phyloP scores from a whole-genome alignment of 2,797 vertebrate species.

The Buceros bicornis region DNA sequence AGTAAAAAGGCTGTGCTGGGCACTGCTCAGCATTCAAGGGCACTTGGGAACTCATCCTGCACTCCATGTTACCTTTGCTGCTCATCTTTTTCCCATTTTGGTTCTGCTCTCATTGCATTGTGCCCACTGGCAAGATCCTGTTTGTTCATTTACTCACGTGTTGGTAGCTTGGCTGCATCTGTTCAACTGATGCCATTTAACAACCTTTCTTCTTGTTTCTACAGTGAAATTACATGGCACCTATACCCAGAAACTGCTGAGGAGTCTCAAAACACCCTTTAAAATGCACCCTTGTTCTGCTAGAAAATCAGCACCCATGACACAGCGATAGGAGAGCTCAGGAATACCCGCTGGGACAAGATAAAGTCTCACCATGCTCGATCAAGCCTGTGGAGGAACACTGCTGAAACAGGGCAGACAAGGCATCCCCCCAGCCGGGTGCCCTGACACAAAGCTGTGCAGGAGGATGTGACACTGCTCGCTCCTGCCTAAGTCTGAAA shows the following conservation, averaged over 20 bases:
- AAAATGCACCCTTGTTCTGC: neutral
- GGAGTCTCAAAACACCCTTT: neutral
- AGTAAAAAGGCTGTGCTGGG: neutral
- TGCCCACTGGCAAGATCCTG: neutral
- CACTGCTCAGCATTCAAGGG: neutral
- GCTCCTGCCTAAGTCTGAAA: neutral
- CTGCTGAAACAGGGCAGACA: neutral
- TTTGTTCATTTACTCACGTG: neutral
- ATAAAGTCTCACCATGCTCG: neutral
- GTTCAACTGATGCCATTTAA: neutral
- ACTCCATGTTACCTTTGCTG: neutral
- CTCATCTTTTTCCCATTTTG: neutral
- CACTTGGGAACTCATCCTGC: neutral
- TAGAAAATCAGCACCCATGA: neutral
- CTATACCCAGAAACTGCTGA: neutral
- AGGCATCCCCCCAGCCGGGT: neutral
- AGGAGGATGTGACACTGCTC: neutral
- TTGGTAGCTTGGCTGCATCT: neutral
- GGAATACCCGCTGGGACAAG: neutral
- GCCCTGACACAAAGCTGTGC: neutral
- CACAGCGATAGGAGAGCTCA: neutral
- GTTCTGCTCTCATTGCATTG: neutral
- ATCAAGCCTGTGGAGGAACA: neutral
- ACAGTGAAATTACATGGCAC: neutral
- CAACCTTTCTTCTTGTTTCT: neutral